These are phyloP conservation scores for Seira musarum DNA, from an alignment of 2,888 invertebrate genomes.

Conservation along the genomic window DNA sequence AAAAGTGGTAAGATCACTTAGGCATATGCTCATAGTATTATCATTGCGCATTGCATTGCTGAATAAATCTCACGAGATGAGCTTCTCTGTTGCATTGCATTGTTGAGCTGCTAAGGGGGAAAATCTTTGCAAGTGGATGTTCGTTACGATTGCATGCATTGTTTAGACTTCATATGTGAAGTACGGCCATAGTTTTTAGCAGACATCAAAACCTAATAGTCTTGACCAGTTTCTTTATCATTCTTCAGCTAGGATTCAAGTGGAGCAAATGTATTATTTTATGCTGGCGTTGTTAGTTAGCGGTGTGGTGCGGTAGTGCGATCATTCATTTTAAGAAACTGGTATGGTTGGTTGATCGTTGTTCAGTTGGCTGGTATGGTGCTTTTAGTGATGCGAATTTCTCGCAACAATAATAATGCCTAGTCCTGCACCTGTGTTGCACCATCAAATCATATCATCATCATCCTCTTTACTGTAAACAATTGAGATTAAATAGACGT, in stretches of 20 bases:
- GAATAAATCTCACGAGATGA: too few species aligned
- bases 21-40: not conserved
- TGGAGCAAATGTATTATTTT: slow-evolving; percentile 55
- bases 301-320: not conserved
- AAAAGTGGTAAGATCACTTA: slow-evolving; percentile 25
- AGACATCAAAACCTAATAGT: slow-evolving; percentile 57
- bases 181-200: not conserved
- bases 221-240: slow-evolving; percentile 55
- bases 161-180: too few species aligned
- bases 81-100: too few species aligned
- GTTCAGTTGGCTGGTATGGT: not conserved
- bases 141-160: too few species aligned
- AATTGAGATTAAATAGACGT: too few species aligned
- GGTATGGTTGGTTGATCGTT: not conserved
- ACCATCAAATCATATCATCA: not conserved
- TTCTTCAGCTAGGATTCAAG: slow-evolving; percentile 57
- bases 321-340: slow-evolving; percentile 2
- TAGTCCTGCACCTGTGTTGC: not conserved
- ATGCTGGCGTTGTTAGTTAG: not conserved
- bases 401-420: slow-evolving; percentile 1
- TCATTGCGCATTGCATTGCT: slow-evolving; percentile 15
- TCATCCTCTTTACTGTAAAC: too few species aligned
- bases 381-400: slow-evolving; percentile 3
- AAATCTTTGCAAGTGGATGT: too few species aligned
- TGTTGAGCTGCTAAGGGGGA: too few species aligned